Evolutionary conservation across 2,797 vertebrate species (phyloP).

Genomic region (Cossypha niveicapilla): DNA sequence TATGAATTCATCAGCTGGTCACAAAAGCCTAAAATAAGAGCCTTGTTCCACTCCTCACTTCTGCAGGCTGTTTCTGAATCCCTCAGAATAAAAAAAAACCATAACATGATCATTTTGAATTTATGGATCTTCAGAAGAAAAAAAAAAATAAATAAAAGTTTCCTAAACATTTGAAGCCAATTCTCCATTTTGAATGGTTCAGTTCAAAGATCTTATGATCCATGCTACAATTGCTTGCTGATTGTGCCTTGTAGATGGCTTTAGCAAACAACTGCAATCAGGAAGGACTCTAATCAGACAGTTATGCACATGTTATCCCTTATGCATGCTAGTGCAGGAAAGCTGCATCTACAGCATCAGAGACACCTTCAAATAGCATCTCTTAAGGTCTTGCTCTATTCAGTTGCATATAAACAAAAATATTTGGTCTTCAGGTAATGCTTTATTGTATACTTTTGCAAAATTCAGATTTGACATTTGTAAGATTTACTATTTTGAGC

Average conservation of each 20-base stretch:
- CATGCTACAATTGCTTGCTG: not conserved
- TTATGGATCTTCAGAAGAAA: not conserved
- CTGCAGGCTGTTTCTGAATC: not conserved
- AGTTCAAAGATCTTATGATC: not conserved
- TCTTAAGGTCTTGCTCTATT: not conserved
- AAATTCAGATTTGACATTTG: not conserved
- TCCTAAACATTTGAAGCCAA: not conserved
- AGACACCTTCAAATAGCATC: not conserved
- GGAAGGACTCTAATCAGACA: not conserved
- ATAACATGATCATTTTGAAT: not conserved
- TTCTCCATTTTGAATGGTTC: not conserved
- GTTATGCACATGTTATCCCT: not conserved
- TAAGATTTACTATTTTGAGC: not conserved
- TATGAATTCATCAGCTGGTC: not conserved
- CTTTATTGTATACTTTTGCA: not conserved
- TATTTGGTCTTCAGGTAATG: not conserved
- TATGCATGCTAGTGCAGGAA: not conserved
- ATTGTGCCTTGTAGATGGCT: not conserved
- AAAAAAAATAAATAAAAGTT: not conserved
- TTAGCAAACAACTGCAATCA: not conserved
- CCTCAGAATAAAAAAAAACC: not conserved
- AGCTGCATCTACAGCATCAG: not conserved
- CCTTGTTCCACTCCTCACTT: not conserved
- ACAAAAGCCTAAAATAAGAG: not conserved
- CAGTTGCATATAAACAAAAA: not conserved